phyloP scores from a whole-genome alignment of 2,113 vertebrate genomes.

The Chauna torquata region DNA sequence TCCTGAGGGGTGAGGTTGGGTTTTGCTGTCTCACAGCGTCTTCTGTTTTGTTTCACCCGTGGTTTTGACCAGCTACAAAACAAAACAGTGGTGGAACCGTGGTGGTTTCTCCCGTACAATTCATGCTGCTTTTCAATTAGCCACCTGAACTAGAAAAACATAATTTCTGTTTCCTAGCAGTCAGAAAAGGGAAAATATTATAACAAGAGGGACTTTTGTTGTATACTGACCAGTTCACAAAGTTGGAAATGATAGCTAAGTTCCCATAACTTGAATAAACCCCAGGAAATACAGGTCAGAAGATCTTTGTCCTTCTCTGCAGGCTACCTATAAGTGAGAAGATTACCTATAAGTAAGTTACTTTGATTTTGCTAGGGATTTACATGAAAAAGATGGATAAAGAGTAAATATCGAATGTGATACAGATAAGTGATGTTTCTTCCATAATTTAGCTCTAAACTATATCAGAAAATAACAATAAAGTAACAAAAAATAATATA shows the following conservation, averaged over 20 bases:
- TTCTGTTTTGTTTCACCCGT: neutral
- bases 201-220: neutral
- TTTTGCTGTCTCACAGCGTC: neutral
- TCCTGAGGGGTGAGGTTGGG: neutral
- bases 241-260: neutral
- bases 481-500: neutral
- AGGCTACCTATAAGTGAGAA: neutral
- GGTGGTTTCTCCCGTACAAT: neutral
- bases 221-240: neutral
- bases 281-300: neutral
- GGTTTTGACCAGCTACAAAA: neutral
- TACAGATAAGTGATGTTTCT: neutral
- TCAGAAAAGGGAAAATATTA: neutral
- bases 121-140: neutral
- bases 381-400: neutral
- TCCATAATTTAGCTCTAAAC: neutral
- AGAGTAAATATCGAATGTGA: neutral
- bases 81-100: neutral
- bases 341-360: neutral
- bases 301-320: neutral
- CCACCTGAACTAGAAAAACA: neutral
- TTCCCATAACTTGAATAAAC: rapidly evolving
- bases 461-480: neutral
- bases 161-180: neutral
- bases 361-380: neutral